Evolutionary conservation across 2,797 vertebrate genomes (phyloP).

Genomic region (Gastrophryne carolinensis): DNA sequence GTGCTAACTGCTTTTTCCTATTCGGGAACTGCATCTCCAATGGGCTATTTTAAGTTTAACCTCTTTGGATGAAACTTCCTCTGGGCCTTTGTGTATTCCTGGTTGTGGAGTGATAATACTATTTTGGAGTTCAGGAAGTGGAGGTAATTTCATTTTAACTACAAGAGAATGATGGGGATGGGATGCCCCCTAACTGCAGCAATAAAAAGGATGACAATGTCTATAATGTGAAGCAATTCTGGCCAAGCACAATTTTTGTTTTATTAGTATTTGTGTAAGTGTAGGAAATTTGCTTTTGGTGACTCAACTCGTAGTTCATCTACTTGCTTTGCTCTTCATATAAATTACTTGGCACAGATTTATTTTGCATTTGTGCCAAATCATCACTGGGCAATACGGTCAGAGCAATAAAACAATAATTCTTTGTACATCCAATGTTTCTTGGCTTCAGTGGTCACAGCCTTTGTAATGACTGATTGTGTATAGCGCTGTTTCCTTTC

Average conservation of each 20-base stretch:
- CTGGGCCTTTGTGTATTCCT: slow-evolving; percentile 16
- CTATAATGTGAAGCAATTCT: background rate
- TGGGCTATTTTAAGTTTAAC: too few species aligned
- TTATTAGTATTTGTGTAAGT: background rate
- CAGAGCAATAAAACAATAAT: slow-evolving; percentile 7
- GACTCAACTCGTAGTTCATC: background rate
- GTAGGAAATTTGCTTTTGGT: background rate
- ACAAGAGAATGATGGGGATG: background rate
- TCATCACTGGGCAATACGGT: background rate
- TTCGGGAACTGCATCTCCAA: background rate
- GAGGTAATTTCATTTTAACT: background rate
- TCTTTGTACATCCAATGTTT: slow-evolving; percentile 6
- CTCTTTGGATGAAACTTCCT: slow-evolving; percentile 16
- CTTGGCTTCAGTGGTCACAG: background rate
- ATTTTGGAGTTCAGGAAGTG: slow-evolving; percentile 4
- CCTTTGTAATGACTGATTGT: background rate
- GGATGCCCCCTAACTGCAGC: background rate
- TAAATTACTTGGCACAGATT: background rate
- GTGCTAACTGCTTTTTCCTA: background rate
- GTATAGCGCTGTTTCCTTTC: background rate
- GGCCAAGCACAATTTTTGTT: background rate
- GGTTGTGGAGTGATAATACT: background rate
- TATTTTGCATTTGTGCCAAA: background rate
- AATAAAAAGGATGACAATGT: background rate
- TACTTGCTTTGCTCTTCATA: background rate